A percentile compares a stretch with the other conserved stretches of the same genome.
phyloP scores from a whole-genome alignment of 2,797 vertebrate genomes.

The Acipenser transmontanus region DNA sequence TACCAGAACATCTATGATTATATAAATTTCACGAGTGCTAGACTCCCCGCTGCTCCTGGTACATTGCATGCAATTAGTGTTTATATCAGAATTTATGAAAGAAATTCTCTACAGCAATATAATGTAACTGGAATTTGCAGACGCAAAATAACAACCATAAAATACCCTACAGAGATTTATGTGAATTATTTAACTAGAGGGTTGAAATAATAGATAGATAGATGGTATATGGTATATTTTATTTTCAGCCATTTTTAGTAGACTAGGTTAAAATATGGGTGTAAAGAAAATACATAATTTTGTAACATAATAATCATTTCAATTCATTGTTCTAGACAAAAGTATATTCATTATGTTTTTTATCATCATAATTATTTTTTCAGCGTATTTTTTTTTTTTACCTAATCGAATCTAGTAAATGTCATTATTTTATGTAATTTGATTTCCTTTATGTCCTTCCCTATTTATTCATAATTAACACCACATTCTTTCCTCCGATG shows the following conservation, averaged over 20 bases:
- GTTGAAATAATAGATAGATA: too few species aligned
- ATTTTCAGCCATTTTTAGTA: background rate
- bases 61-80: constrained; percentile 63
- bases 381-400: constrained; percentile 55
- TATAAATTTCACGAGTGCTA: constrained; percentile 67
- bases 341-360: constrained; percentile 43
- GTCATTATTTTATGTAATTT: constrained; percentile 78
- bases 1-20: constrained; percentile 45
- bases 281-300: too few species aligned
- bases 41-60: constrained; percentile 60
- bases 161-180: constrained; percentile 23
- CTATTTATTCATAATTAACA: constrained; percentile 72
- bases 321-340: too few species aligned
- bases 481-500: constrained; percentile 81
- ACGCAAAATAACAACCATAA: constrained; percentile 61
- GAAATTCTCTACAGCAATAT: constrained; percentile 62
- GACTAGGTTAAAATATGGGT: background rate
- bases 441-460: constrained; percentile 68
- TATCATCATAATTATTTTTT: constrained; percentile 35
- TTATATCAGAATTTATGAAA: constrained; percentile 69
- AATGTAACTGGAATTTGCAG: constrained; percentile 67
- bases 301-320: too few species aligned
- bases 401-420: constrained; percentile 56
- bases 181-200: background rate
- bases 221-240: too few species aligned